Evolutionary conservation across 2,888 invertebrate genomes (phyloP).

Genomic region (Diarsia dahlii): DNA sequence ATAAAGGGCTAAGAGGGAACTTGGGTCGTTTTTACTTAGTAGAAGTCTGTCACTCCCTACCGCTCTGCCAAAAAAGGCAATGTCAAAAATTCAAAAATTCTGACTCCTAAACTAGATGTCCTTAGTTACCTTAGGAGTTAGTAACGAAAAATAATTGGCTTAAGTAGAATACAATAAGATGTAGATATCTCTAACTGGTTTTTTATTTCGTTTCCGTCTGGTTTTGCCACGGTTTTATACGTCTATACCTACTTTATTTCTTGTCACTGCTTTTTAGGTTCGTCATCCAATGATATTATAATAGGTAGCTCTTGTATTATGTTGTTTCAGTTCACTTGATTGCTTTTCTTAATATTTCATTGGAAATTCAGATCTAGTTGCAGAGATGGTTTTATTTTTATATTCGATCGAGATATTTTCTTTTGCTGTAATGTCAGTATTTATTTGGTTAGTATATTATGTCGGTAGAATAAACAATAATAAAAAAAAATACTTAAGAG

Average conservation of each 20-base stretch:
- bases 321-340: constrained; percentile 22
- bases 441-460: constrained; percentile 10
- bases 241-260: neutral
- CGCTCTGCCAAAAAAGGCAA: no score
- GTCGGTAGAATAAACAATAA: neutral
- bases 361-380: constrained; percentile 18
- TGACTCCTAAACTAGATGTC: no score
- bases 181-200: neutral
- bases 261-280: neutral
- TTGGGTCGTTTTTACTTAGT: no score
- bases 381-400: neutral
- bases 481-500: no score
- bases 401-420: constrained; percentile 2
- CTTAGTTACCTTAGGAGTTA: no score
- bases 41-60: no score
- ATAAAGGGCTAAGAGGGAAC: no score
- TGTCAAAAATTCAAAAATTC: no score
- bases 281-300: neutral
- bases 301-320: constrained; percentile 2
- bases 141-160: neutral
- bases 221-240: no score
- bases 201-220: neutral
- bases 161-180: neutral
- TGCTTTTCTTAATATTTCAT: constrained; percentile 15
- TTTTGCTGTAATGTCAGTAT: neutral